Percentiles rank a stretch among this genome's conserved stretches.
Evolutionary conservation across 92 coral and sea anemone genomes (phyloP).

Genomic region (Siderastrea radians): DNA sequence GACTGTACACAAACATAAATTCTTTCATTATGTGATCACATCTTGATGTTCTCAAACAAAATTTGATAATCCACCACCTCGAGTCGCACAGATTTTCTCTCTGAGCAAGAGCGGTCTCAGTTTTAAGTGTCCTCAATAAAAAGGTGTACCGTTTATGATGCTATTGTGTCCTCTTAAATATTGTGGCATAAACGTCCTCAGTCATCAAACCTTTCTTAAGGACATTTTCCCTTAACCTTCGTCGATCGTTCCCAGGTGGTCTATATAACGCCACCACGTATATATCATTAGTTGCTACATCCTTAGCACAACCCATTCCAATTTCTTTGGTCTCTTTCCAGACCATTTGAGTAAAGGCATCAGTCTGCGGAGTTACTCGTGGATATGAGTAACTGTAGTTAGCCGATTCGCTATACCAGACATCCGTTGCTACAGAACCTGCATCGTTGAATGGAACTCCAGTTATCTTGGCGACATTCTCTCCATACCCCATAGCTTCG

Average conservation of each 20-base stretch:
- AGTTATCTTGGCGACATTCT: slow-evolving; percentile 90
- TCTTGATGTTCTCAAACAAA: too few relatives aligned
- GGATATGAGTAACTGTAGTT: slow-evolving; percentile 96
- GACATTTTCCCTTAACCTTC: slow-evolving; percentile 77
- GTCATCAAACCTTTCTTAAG: slow-evolving; percentile 75
- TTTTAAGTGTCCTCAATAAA: too few relatives aligned
- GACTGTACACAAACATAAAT: too few relatives aligned
- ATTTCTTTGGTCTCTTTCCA: slow-evolving; percentile 86
- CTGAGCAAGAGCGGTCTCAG: too few relatives aligned
- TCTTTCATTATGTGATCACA: too few relatives aligned
- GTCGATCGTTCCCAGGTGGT: slow-evolving; percentile 87
- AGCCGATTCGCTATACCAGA: slow-evolving; percentile 91
- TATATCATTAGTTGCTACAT: slow-evolving; percentile 89
- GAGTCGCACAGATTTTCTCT: too few relatives aligned
- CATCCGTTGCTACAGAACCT: slow-evolving; percentile 88
- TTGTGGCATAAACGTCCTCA: slow-evolving; percentile 89
- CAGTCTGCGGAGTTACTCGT: slow-evolving; percentile 79
- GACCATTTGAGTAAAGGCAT: slow-evolving; percentile 93
- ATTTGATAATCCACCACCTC: too few relatives aligned
- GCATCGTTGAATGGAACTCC: slow-evolving; percentile 91
- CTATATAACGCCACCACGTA: slow-evolving; percentile 95
- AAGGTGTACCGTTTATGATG: too few relatives aligned
- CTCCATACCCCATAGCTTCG: slow-evolving; percentile 79
- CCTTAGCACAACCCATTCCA: slow-evolving; percentile 99
- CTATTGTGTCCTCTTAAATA: slow-evolving; percentile 75